Percentiles rank a stretch among this genome's conserved stretches.
These are phyloP conservation scores for Hucho hucho DNA, from an alignment of 2,113 vertebrate genomes.

Conservation along the genomic window DNA sequence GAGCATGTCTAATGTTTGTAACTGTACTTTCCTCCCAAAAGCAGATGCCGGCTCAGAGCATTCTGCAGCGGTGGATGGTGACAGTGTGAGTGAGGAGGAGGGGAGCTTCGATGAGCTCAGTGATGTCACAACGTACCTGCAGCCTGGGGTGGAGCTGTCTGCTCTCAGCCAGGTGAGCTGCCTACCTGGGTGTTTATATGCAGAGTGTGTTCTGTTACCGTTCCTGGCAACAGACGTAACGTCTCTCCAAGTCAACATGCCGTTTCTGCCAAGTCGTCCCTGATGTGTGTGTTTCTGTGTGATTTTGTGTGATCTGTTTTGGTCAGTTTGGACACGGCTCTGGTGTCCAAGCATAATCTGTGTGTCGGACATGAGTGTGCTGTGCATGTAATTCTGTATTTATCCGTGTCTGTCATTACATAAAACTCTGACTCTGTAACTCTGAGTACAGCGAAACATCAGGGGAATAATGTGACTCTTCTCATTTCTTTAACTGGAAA, in stretches of 20 bases:
- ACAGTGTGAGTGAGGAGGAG: conserved; percentile 93
- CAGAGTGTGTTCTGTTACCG: too few relatives aligned
- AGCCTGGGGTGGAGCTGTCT: conserved; percentile 89
- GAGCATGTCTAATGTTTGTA: too few relatives aligned
- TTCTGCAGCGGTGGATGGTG: conserved; percentile 77
- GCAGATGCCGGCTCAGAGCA: conserved; percentile 81
- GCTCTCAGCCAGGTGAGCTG: conserved; percentile 88
- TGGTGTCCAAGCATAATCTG: not conserved
- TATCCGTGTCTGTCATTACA: conserved; percentile 34
- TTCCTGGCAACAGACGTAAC: too few relatives aligned
- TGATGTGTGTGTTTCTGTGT: not conserved
- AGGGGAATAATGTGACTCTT: too few relatives aligned
- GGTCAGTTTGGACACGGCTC: not conserved
- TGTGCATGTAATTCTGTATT: conserved; percentile 46
- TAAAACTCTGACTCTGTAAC: too few relatives aligned
- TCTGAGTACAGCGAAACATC: too few relatives aligned
- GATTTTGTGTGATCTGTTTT: not conserved
- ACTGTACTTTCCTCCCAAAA: conserved; percentile 53
- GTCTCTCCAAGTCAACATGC: not conserved
- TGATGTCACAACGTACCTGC: conserved; percentile 85
- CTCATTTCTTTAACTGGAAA: too few relatives aligned
- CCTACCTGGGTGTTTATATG: not conserved
- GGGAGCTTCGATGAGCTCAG: conserved; percentile 90
- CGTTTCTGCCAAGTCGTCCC: not conserved
- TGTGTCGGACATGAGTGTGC: conserved; percentile 52